Percentiles rank a stretch among this genome's conserved stretches.
These are phyloP conservation scores for Canis aureus DNA, from an alignment of 2,113 vertebrate genomes.

Conservation along the genomic window DNA sequence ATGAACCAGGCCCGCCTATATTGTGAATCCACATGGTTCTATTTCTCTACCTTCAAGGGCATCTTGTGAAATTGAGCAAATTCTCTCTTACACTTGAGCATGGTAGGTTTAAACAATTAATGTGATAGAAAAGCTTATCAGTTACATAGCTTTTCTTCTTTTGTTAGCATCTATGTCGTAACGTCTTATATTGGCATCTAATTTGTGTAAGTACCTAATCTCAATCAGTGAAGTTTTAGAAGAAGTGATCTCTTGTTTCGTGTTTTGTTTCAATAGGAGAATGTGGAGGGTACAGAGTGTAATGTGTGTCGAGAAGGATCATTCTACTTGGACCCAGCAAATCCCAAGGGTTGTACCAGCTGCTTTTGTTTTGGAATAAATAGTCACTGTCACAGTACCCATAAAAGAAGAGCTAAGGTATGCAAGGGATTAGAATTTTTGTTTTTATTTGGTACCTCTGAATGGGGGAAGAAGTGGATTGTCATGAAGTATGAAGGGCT, in stretches of 20 bases:
- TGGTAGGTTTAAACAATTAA: not conserved
- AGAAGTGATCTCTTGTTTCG: not conserved
- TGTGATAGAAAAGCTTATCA: not conserved
- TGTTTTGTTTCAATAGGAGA: constrained; percentile 88
- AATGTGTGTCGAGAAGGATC: constrained; percentile 90
- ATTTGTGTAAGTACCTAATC: not conserved
- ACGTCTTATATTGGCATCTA: not conserved
- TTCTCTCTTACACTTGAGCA: not conserved
- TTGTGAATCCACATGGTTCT: not conserved
- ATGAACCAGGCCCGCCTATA: not conserved
- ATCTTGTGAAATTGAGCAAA: not conserved
- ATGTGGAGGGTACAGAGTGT: constrained; percentile 92
- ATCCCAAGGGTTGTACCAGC: constrained; percentile 91
- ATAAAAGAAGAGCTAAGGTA: constrained; percentile 92
- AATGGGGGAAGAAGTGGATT: not conserved
- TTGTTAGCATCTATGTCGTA: not conserved
- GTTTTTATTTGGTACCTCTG: not conserved
- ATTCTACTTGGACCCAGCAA: constrained; percentile 92
- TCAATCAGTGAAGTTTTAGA: not conserved
- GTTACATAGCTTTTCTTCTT: not conserved
- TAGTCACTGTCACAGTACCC: constrained; percentile 90
- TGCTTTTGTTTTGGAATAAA: constrained; percentile 97
- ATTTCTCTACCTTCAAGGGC: not conserved
- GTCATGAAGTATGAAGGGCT: not conserved
- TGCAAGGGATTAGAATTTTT: not conserved